phyloP scores from a whole-genome alignment of 2,888 invertebrate species.

The Melangyna quadrimaculata region DNA sequence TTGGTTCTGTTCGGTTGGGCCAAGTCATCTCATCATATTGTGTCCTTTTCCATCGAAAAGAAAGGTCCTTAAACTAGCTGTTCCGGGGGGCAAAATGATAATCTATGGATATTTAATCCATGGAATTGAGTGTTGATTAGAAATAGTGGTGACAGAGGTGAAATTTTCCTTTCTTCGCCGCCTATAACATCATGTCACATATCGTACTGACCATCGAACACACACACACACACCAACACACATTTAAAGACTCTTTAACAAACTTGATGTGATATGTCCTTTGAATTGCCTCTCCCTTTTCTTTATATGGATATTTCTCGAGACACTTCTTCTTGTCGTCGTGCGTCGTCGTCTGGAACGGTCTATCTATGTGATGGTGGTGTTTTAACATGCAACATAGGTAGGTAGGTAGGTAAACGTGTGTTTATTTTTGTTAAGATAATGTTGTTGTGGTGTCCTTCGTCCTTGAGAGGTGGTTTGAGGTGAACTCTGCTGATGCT shows the following conservation, averaged over 20 bases:
- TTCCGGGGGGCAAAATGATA: constrained; percentile 39
- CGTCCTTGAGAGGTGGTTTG: constrained; percentile 36
- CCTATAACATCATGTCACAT: not conserved
- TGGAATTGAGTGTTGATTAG: constrained; percentile 70
- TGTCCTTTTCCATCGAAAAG: constrained; percentile 29
- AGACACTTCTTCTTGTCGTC: not conserved
- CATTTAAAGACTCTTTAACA: no score
- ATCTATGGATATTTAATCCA: constrained; percentile 63
- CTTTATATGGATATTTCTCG: not conserved
- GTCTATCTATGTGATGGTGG: not conserved
- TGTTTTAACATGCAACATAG: not conserved
- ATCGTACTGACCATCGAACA: not conserved
- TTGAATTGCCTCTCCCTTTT: not conserved
- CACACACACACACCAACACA: not conserved
- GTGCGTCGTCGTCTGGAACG: no score
- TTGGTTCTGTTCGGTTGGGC: not conserved
- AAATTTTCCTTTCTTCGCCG: constrained; percentile 23
- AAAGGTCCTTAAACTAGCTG: constrained; percentile 35
- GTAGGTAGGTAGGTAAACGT: not conserved
- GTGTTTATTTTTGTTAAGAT: constrained; percentile 33
- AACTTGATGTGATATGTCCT: not conserved
- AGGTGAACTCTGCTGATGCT: constrained; percentile 47
- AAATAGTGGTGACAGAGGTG: constrained; percentile 68
- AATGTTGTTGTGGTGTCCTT: constrained; percentile 3
- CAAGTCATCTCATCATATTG: no score